Evolutionary conservation across 2,113 vertebrate genomes (phyloP), one percentile per base, ranked within the genome.

Genomic region (Azemiops feae): DNA sequence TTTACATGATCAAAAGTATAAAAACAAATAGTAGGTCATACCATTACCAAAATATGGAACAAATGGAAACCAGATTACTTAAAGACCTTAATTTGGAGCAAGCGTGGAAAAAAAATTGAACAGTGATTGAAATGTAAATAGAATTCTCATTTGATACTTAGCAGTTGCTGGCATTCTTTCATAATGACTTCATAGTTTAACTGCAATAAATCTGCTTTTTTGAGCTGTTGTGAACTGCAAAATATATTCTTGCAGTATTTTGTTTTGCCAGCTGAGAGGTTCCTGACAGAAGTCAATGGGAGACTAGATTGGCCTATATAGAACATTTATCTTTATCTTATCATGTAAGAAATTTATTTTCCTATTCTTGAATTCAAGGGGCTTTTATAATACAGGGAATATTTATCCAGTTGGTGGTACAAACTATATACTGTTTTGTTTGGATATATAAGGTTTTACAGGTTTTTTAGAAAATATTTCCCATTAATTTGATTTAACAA

Each of bases 371-470:
- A 39, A 16, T 39, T 81, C 87, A 81, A 25, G 39, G 27, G 50
- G 34, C 16, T 27, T 89, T 92, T 93, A 39, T 22, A 92, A 93
- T 91, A 93, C 93, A 91, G 88, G 91, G 85, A 92, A 45, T 91
- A 30, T 81, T 93, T 92, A 45, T 54, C 90, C 23, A 47, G n/a
- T 85, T 85, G 43, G 53, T 47, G 8, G 27, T 54, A 20, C 74
- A 69, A 93, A 60, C 20, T n/a, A 94, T 60, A 43, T 23, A 86
- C 85, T 86, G 58, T 81, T 95, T 93, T 89, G 92, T 57, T 7
- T 94, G 74, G 95, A 94, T 93, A 69, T 34, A 74, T 93, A 93
- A 93, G 93, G 92, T 89, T 7, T 96, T 90, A 93, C 90, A 52
- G 7, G 60, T 92, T 96, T 87, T 94, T 93, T 18, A 91, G 18